Conservation (phyloP, 2,113 vertebrate species). For the Dicaeum eximium region DNA sequence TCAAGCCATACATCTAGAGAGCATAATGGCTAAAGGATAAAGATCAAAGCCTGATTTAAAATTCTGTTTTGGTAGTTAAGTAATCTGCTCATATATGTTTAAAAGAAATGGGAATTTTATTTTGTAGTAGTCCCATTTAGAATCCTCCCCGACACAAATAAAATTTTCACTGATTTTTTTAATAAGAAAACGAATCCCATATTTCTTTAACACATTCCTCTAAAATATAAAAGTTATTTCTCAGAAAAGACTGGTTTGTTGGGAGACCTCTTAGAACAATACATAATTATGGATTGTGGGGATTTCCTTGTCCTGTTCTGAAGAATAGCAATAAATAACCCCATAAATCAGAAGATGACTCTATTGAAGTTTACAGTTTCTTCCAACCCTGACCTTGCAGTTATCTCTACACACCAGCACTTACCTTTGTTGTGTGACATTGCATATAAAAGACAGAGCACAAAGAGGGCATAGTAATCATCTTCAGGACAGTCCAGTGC, state of each 20-base stretch:
- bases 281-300: background rate
- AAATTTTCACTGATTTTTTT: background rate
- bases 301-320: background rate
- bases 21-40: background rate
- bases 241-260: conserved; percentile 26
- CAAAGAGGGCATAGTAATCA: conserved; percentile 96
- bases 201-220: conserved; percentile 12
- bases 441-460: conserved; percentile 94
- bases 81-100: background rate
- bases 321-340: background rate
- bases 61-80: background rate
- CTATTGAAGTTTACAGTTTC: background rate
- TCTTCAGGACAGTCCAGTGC: conserved; percentile 86
- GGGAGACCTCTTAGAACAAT: background rate
- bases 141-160: background rate
- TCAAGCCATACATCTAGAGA: background rate
- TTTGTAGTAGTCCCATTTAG: background rate
- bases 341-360: background rate
- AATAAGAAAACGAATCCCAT: background rate
- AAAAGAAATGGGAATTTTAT: background rate
- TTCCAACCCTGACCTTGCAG: background rate
- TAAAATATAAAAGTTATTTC: background rate
- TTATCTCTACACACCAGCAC: background rate
- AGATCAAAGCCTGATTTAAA: background rate
- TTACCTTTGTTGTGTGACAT: conserved; percentile 96